phyloP scores from a whole-genome alignment of 2,113 vertebrate species.

The Pituophis catenifer region DNA sequence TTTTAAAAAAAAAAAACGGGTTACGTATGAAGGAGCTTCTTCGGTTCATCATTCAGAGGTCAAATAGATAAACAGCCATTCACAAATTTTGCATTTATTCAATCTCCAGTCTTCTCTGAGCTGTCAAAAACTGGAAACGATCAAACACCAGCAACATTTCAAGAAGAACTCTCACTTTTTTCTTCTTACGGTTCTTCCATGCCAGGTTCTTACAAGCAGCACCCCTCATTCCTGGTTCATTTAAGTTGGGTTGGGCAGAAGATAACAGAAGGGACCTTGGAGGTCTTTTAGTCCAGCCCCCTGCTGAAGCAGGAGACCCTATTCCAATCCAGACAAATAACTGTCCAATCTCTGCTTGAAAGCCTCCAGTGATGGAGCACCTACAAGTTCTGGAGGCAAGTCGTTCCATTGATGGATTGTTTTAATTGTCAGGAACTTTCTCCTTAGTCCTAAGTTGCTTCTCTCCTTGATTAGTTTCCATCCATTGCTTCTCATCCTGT shows the following conservation, averaged over 20 bases:
- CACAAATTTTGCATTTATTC: neutral
- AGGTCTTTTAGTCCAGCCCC: neutral
- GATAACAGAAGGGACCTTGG: neutral
- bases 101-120: neutral
- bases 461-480: neutral
- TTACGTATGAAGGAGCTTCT: neutral
- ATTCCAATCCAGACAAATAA: neutral
- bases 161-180: neutral
- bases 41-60: neutral
- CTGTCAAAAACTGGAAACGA: neutral
- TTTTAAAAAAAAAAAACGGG: neutral
- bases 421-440: neutral
- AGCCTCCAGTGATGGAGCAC: neutral
- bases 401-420: neutral
- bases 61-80: neutral
- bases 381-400: no score
- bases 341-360: neutral
- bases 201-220: neutral
- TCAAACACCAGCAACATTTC: neutral
- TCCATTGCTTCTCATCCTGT: neutral
- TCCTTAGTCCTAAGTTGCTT: neutral
- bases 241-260: neutral
- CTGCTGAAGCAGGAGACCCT: no score
- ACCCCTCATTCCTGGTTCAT: neutral
- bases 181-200: neutral